phyloP scores from a whole-genome alignment of 2,888 invertebrate genomes.

The Iphiclides podalirius region DNA sequence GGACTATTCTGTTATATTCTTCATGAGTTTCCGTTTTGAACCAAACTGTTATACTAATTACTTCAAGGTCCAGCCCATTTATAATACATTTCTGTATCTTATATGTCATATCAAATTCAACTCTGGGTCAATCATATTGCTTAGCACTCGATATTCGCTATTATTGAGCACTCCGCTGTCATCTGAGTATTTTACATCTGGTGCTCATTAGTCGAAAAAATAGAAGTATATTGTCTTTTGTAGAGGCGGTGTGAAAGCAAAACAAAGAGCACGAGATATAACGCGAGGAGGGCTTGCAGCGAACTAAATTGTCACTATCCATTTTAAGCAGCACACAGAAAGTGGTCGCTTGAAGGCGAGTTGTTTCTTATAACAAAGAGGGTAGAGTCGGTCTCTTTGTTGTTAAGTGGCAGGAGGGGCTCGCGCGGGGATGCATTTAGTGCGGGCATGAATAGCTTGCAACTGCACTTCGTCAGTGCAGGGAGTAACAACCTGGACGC shows the following conservation, averaged over 20 bases:
- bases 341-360: slow-evolving; percentile 61
- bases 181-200: too few species aligned
- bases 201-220: too few species aligned
- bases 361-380: slow-evolving; percentile 77
- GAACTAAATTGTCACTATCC: slow-evolving; percentile 47
- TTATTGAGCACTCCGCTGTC: too few species aligned
- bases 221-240: not conserved
- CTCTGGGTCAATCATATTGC: too few species aligned
- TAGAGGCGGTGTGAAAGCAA: slow-evolving; percentile 1
- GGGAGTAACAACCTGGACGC: slow-evolving; percentile 73
- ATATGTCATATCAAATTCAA: too few species aligned
- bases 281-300: slow-evolving; percentile 26
- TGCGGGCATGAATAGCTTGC: too few species aligned
- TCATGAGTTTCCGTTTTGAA: too few species aligned
- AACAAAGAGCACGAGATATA: slow-evolving; percentile 4
- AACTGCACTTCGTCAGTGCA: slow-evolving; percentile 76
- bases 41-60: too few species aligned
- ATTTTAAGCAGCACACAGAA: slow-evolving; percentile 54
- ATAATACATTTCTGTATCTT: too few species aligned
- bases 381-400: slow-evolving; percentile 74
- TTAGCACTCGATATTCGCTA: too few species aligned
- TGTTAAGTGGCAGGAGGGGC: slow-evolving; percentile 67
- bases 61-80: too few species aligned
- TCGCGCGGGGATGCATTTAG: slow-evolving; percentile 61
- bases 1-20: too few species aligned